Evolutionary conservation across 2,888 invertebrate genomes (phyloP).

Genomic region (Stomorhina lunata): DNA sequence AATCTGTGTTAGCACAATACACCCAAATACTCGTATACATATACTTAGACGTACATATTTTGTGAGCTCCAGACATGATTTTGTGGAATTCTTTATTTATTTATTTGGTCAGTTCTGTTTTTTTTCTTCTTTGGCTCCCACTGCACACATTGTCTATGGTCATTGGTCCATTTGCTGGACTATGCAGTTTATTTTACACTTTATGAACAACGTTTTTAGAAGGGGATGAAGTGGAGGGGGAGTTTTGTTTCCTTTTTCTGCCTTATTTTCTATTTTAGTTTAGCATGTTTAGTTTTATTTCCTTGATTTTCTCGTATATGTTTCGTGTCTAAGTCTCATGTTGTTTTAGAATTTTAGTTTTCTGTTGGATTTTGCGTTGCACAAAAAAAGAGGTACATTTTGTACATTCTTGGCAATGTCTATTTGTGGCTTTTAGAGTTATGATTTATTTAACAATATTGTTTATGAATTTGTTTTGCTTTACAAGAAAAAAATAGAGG

Average conservation of each 20-base stretch:
- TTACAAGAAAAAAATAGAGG: not conserved
- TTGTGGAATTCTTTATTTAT: conserved; percentile 9
- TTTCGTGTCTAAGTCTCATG: no score
- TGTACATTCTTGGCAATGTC: conserved; percentile 54
- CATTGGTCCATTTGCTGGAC: conserved; percentile 43
- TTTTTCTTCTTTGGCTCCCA: conserved; percentile 20
- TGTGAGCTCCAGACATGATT: not conserved
- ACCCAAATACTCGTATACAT: not conserved
- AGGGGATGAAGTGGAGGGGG: no score
- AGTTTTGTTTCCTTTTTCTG: conserved; percentile 21
- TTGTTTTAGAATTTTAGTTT: not conserved
- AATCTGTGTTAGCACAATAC: not conserved
- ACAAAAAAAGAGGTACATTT: not conserved
- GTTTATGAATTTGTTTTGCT: conserved; percentile 50
- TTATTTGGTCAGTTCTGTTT: not conserved
- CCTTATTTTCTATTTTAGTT: not conserved
- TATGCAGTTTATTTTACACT: conserved; percentile 56
- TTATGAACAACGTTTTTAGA: conserved; percentile 42
- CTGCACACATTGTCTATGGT: conserved; percentile 46
- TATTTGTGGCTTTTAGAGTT: conserved; percentile 56
- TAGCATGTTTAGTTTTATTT: conserved; percentile 29
- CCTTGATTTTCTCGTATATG: conserved; percentile 5
- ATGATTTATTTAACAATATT: conserved; percentile 60
- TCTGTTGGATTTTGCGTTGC: not conserved
- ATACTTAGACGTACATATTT: not conserved